These are phyloP conservation scores for Microtus oregoni DNA, from an alignment of 2,113 vertebrate species.

Conservation along the genomic window DNA sequence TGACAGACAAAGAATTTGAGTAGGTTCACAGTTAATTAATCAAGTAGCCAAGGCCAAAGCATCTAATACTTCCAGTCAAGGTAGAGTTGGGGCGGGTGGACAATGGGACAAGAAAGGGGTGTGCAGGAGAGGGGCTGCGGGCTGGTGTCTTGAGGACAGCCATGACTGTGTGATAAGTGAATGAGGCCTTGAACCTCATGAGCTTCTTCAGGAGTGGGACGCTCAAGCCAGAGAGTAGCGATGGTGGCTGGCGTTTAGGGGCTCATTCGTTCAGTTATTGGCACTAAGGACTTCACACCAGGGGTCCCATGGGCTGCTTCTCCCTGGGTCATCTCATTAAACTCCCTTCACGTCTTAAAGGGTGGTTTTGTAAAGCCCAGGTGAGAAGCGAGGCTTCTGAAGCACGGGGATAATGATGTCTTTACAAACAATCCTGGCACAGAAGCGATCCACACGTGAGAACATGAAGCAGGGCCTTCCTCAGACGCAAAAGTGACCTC, in stretches of 20 bases:
- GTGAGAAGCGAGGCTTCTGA: neutral
- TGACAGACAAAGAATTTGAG: neutral
- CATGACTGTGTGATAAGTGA: neutral
- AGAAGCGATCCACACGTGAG: neutral
- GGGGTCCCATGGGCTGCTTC: neutral
- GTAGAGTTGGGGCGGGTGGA: neutral
- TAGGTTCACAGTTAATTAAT: constrained; percentile 38
- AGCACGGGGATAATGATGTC: neutral
- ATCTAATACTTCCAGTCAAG: neutral
- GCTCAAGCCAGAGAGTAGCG: neutral
- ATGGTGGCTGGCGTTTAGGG: neutral
- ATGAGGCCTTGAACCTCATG: neutral
- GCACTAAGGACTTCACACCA: neutral
- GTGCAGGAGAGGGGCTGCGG: neutral
- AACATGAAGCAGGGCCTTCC: neutral
- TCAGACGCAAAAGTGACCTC: constrained; percentile 15
- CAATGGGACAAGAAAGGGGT: neutral
- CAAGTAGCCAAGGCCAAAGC: neutral
- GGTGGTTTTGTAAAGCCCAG: neutral
- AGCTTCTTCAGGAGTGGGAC: too few relatives aligned
- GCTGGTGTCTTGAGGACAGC: neutral
- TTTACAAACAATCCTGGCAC: neutral
- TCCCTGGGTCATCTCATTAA: neutral
- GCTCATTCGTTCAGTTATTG: neutral
- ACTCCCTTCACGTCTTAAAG: neutral